Evolutionary conservation across 2,113 vertebrate species (phyloP).

Genomic region (Sigmodon hispidus): DNA sequence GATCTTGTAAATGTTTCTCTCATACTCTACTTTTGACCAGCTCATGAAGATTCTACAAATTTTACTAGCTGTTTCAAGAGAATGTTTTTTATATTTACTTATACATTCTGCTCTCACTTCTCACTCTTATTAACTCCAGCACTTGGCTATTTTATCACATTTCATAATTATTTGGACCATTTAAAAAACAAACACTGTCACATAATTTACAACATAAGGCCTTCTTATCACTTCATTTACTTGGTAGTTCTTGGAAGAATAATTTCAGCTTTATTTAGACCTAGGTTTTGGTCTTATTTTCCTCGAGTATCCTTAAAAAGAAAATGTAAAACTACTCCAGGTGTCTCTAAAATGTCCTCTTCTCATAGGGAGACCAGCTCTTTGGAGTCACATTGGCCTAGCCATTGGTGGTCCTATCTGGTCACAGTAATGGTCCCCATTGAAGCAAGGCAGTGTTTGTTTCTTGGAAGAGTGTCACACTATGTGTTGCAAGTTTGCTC

Average conservation of each 20-base stretch:
- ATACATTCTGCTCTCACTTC: background rate
- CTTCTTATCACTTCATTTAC: slow-evolving; percentile 49
- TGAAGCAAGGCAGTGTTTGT: background rate
- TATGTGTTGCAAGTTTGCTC: background rate
- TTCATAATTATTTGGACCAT: slow-evolving; percentile 32
- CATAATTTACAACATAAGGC: background rate
- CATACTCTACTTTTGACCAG: background rate
- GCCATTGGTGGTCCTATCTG: background rate
- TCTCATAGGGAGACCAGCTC: background rate
- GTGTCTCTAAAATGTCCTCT: background rate
- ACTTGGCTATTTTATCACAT: slow-evolving; percentile 28
- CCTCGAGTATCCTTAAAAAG: background rate
- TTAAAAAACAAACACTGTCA: slow-evolving; percentile 56
- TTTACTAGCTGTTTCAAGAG: slow-evolving; percentile 26
- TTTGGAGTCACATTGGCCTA: background rate
- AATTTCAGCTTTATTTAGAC: background rate
- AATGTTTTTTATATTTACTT: background rate
- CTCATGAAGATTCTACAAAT: background rate
- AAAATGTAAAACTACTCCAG: background rate
- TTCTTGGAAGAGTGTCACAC: background rate
- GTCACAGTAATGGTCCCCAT: background rate
- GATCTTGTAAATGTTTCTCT: background rate
- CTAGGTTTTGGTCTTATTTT: slow-evolving; percentile 35
- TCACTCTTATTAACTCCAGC: slow-evolving; percentile 45
- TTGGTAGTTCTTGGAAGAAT: background rate